Base-by-base conservation (phyloP, 37 sponge, comb jelly and placozoan species). In the Haliclona indistincta region DNA sequence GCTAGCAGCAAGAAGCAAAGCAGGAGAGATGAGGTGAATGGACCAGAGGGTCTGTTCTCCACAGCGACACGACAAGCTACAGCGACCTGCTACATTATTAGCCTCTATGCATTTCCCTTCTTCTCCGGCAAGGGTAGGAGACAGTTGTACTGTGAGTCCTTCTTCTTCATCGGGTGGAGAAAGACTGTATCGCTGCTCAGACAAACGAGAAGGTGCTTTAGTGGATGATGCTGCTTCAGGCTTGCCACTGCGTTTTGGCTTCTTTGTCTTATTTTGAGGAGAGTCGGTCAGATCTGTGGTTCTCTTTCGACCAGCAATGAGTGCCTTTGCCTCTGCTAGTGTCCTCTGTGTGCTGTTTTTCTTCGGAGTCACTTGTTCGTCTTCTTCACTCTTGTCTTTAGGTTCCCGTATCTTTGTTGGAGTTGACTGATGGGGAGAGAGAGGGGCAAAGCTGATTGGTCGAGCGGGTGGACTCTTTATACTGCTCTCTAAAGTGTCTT, bases 361-460 rank as follows among this genome's bases (percentile, higher is more conserved):
- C 4, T 56, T 26, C 17, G 34, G 20, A 8, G 11, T 6, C 8
- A 1, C 15, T 51, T 63, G 51, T n/a, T 32, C 20, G 1, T 29
- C 17, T 4, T 22, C 26, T 25, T 49, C 56, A 20, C 11, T 19
- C 4, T 49, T 53, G 33, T 2, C 4, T 42, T 26, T 1, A 20
- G 54, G 1, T 3, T 49, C 37, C 29, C 13, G 36, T 7, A 22
- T 25, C 22, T 25, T 26, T n/a, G 22, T 26, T 58, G 22, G 22
- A 25, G 26, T 20, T 20, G 39, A 7, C 22, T 70, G 54, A 26
- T 28, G 37, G 15, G 83, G 54, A 15, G 83, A 83, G 2, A 83
- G 74, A 40, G 84, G 68, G 25, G 67, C 76, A 69, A 83, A 83
- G 40, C 70, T 58, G 4, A 75, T 83, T 19, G 84, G 84, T 22